A percentile compares a stretch with the other conserved stretches of the same genome.
Evolutionary conservation across 2,113 vertebrate species (phyloP).

Genomic region (Oxyruncus cristatus): DNA sequence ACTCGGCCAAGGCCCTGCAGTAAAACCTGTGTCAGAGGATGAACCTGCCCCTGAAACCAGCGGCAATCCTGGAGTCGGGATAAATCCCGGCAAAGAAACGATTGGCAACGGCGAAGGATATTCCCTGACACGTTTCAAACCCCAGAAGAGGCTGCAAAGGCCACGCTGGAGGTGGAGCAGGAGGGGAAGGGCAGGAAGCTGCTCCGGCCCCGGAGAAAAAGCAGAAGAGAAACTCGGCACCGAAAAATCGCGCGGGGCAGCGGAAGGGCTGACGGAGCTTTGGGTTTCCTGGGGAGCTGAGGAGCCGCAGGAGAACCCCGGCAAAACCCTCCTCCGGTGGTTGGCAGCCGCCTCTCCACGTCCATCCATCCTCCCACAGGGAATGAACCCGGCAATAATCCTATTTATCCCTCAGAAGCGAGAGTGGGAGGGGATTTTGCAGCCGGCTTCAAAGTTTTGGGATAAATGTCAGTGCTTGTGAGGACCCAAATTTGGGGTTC

Average conservation of each 20-base stretch:
- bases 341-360: accelerated
- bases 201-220: neutral
- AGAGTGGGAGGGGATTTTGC: accelerated
- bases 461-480: accelerated
- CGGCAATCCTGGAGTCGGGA: accelerated
- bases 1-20: accelerated
- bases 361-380: neutral
- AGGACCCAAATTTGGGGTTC: neutral
- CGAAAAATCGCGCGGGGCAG: accelerated
- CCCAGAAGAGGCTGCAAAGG: neutral
- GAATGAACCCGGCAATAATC: neutral
- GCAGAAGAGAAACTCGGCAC: neutral
- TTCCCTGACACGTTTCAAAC: accelerated
- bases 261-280: neutral
- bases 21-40: neutral
- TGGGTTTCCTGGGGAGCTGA: neutral
- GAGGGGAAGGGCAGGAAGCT: slow-evolving; percentile 30
- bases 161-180: neutral
- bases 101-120: accelerated
- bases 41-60: neutral
- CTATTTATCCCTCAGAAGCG: accelerated
- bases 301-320: accelerated
- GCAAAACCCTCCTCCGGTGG: accelerated
- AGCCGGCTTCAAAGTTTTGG: accelerated
- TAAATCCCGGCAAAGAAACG: accelerated